Conservation (phyloP, 2,113 vertebrate genomes). For the Geothlypis trichas region DNA sequence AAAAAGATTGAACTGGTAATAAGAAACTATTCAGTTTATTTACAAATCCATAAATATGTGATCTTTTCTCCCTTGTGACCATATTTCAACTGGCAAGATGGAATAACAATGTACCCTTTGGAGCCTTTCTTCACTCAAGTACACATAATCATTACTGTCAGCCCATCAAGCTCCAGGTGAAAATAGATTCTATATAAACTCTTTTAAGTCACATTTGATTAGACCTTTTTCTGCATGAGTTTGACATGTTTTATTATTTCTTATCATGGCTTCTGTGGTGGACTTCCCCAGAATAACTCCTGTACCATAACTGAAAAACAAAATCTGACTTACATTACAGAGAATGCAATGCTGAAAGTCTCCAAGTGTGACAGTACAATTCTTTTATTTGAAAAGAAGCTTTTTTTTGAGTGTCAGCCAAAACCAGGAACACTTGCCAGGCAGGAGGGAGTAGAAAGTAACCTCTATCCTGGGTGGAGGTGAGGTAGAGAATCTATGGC, state of each 20-base stretch:
- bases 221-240: background rate
- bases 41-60: background rate
- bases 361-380: background rate
- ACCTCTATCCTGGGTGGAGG: background rate
- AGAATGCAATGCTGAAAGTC: background rate
- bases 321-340: background rate
- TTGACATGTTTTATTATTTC: slow-evolving; percentile 40
- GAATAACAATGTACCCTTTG: background rate
- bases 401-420: background rate
- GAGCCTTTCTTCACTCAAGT: slow-evolving; percentile 35
- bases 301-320: background rate
- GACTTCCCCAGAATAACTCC: background rate
- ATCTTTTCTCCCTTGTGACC: background rate
- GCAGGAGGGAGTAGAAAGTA: background rate
- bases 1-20: background rate
- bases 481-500: background rate
- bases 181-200: slow-evolving; percentile 43
- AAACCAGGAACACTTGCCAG: background rate
- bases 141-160: slow-evolving; percentile 44
- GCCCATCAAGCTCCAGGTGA: slow-evolving; percentile 41
- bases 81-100: background rate
- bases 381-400: background rate
- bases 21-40: background rate
- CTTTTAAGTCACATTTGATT: slow-evolving; percentile 54
- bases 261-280: background rate